Base-by-base conservation (phyloP, 2,888 invertebrate genomes). In the Abrostola tripartita region DNA sequence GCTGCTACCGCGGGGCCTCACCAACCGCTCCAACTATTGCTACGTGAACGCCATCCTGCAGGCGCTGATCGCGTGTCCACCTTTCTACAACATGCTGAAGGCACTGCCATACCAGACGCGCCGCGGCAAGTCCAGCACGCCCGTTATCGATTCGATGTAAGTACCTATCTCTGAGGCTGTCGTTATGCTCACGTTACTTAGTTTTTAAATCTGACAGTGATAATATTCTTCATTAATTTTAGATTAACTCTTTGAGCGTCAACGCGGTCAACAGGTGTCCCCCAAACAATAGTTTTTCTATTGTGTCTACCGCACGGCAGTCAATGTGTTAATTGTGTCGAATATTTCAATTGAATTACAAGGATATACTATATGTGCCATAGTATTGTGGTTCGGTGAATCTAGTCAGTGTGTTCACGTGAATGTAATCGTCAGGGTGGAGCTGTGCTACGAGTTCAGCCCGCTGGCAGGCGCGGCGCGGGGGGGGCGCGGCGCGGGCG, bases 11-110 rank as follows among this genome's bases (percentile, higher is more conserved):
- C 96, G 99, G 56, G 99, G 99, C 0, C 95, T 99, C 54, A 97
- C 97, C 59, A 99, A 99, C 91, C 97, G 97, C 74, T 98, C 98
- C 72, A 99, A 99, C 93, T 99, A 98, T 92, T 99, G 99, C 93
- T 99, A 99, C 87, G 98, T 99, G 70, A 99, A 99, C 92, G 98
- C 99, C 24, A 98, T 98, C 73, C 94, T 99, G 42, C 99, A 99
- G 92, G 99, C 99, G 0, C 92, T 99, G 77, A 95, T 99, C 38
- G 98, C 98, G 11, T 99, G 99, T 87, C 98, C 99, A 14, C 99
- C 99, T 0, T 98, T 99, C 92, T 99, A 98, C 90, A 98, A 99
- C 92, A 95, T 99, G 85, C 95, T 99, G 79, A 96, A 96, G 81
- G 96, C 97, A 42, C 93, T 99, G 82, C 97, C 98, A 0, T 95